Evolutionary conservation across 1,140 invertebrate species (phyloP).

Genomic region (fruit fly (Drosophila melanogaster)): DNA sequence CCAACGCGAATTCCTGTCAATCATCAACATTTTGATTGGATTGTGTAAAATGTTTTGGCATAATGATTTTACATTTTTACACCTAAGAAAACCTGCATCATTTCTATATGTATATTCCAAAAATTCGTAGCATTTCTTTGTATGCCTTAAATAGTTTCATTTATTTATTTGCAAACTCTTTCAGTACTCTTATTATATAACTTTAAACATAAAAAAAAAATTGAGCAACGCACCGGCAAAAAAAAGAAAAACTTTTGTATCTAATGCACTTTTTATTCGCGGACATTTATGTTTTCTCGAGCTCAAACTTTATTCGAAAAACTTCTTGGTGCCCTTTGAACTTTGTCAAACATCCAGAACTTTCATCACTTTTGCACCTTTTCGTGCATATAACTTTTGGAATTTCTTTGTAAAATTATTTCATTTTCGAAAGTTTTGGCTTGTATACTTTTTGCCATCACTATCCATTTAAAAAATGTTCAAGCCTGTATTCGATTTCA

Average conservation of each 20-base stretch:
- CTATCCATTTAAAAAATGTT: too few species aligned
- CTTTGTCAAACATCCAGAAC: conserved; percentile 4
- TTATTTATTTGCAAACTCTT: too few species aligned
- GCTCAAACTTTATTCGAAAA: conserved; percentile 10
- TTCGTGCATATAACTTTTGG: neutral
- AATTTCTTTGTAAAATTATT: neutral
- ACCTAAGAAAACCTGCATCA: neutral
- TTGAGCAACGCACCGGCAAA: too few species aligned
- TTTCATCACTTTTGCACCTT: neutral
- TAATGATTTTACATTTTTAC: neutral
- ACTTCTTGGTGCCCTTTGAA: conserved; percentile 13
- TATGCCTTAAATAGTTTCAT: too few species aligned
- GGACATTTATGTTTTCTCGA: neutral
- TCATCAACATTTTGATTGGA: neutral
- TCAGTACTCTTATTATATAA: too few species aligned
- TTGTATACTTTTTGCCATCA: too few species aligned
- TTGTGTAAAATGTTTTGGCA: neutral
- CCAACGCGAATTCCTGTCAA: conserved; percentile 5
- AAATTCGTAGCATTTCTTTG: too few species aligned
- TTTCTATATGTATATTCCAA: too few species aligned
- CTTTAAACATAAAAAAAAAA: too few species aligned
- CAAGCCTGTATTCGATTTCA: too few species aligned
- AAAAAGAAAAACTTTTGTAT: neutral
- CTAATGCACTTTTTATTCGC: neutral
- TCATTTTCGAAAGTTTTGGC: too few species aligned